Evolutionary conservation across 1,140 invertebrate genomes (phyloP).

Genomic region (Hormaphis cornu): DNA sequence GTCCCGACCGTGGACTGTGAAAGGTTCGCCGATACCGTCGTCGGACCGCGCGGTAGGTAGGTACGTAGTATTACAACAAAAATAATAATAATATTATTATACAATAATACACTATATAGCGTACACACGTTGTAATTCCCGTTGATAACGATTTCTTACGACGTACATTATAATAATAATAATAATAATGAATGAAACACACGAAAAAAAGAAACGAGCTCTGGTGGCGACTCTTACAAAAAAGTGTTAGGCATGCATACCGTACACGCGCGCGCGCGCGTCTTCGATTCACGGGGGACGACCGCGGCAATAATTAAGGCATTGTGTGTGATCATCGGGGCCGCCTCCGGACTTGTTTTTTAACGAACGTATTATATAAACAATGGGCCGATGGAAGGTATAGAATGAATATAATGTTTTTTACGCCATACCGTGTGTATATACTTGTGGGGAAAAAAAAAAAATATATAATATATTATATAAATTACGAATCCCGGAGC

Average conservation of each 20-base stretch:
- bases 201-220: conserved; percentile 24
- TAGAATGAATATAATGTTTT: not conserved
- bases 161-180: not conserved
- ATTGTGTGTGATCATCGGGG: conserved; percentile 32
- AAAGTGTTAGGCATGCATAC: no score
- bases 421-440: not conserved
- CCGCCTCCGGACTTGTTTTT: conserved; percentile 28
- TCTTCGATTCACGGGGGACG: conserved; percentile 14
- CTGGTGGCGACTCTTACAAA: no score
- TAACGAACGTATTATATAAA: conserved; percentile 1
- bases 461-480: no score
- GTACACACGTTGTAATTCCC: no score
- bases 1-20: conserved; percentile 17
- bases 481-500: no score
- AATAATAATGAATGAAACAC: not conserved
- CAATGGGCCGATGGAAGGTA: not conserved
- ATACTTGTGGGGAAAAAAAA: conserved; percentile 1
- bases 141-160: conserved; percentile 15
- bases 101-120: no score
- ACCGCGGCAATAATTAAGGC: conserved; percentile 24
- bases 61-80: no score
- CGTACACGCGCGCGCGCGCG: not conserved
- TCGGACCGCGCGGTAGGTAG: no score
- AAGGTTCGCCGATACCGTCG: no score
- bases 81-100: no score